Conservation (phyloP, 1,140 invertebrate species). For the Caenorhabditis brenneri region DNA sequence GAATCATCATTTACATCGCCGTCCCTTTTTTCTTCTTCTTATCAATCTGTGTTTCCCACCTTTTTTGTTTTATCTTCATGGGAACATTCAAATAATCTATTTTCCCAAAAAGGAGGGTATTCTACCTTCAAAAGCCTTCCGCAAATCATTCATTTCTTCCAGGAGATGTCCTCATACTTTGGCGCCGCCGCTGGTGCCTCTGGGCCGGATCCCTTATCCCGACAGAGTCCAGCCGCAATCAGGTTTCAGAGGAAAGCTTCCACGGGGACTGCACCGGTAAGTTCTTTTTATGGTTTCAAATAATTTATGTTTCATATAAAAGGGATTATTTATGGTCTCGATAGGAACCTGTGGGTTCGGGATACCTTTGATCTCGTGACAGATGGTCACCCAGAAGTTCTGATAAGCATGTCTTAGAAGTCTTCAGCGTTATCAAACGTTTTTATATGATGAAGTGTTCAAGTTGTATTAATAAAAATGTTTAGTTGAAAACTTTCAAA, state of each 20-base stretch:
- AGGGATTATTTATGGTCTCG: too few relatives aligned
- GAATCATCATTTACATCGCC: neutral
- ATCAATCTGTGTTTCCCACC: neutral
- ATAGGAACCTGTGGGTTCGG: too few relatives aligned
- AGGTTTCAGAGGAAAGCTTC: slow-evolving; percentile 27
- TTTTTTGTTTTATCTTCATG: slow-evolving; percentile 15
- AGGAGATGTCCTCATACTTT: slow-evolving; percentile 25
- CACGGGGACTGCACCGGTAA: neutral
- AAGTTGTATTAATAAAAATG: too few relatives aligned
- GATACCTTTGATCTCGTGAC: too few relatives aligned
- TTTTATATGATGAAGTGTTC: too few relatives aligned
- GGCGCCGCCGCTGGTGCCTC: slow-evolving; percentile 26
- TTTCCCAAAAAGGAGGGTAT: neutral
- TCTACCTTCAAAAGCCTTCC: slow-evolving; percentile 11
- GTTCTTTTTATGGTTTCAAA: neutral
- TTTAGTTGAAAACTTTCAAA: too few relatives aligned
- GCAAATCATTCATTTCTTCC: neutral
- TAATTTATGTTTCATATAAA: too few relatives aligned
- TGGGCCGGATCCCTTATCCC: neutral
- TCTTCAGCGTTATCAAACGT: too few relatives aligned
- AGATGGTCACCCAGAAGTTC: too few relatives aligned
- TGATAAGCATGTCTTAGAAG: too few relatives aligned
- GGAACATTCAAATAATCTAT: slow-evolving; percentile 35
- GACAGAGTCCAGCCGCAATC: slow-evolving; percentile 22
- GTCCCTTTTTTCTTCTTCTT: neutral